A percentile compares a stretch with the other conserved stretches of the same genome.
phyloP scores from a whole-genome alignment of 2,888 invertebrate genomes.

The Metacarcinus magister region DNA sequence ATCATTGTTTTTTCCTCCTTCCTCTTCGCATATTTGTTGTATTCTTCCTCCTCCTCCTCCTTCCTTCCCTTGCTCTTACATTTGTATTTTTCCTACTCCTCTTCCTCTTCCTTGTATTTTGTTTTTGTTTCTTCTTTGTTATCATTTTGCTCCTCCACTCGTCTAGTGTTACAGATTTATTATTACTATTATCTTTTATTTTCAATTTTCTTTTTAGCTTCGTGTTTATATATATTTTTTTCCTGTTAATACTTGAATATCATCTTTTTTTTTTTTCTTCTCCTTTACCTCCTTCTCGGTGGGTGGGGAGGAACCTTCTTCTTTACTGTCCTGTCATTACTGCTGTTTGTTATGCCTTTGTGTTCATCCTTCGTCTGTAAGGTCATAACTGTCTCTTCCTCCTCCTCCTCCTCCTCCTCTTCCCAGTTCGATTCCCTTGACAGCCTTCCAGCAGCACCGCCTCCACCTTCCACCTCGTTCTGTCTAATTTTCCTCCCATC shows the following conservation, averaged over 20 bases:
- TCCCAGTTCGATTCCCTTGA: background rate
- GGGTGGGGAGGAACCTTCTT: too few species aligned
- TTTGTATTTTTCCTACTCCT: too few species aligned
- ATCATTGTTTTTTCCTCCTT: background rate
- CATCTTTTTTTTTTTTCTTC: background rate
- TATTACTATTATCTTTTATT: background rate
- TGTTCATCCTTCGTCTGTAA: background rate
- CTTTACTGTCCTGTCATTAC: too few species aligned
- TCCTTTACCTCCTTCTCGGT: background rate
- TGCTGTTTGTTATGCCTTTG: too few species aligned
- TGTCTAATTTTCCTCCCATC: background rate
- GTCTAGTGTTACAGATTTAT: background rate
- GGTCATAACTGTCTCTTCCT: background rate
- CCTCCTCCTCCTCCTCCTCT: slow-evolving; percentile 1
- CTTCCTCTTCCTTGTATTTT: too few species aligned
- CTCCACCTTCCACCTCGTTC: background rate
- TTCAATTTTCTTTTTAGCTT: background rate
- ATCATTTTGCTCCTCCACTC: background rate
- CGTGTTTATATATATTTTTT: background rate
- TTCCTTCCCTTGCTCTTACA: too few species aligned
- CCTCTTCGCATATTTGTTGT: background rate
- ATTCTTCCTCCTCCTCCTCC: too few species aligned
- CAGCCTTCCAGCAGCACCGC: background rate
- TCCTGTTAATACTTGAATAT: background rate
- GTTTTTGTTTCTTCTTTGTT: background rate